Base-by-base conservation (phyloP, 2,797 vertebrate genomes). In the Perodicticus potto region DNA sequence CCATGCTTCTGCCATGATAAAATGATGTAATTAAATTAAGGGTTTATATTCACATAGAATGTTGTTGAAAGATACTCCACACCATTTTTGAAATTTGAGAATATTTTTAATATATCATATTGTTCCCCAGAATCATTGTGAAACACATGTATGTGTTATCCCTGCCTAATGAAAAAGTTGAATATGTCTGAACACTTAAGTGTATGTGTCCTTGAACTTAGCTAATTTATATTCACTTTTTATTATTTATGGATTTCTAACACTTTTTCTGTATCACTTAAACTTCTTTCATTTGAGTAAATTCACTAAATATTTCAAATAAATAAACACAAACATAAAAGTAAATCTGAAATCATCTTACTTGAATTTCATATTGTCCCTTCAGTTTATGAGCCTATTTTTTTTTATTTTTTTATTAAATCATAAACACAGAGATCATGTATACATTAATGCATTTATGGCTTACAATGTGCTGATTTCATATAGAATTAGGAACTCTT, bases 211-310 rank as follows among this genome's bases (percentile, higher is more conserved):
- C 96, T 74, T 98, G 96, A 93, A 98, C 78, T 93, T 97, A 96
- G 97, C 97, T 98, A 97, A 97, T 98, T 97, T 97, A 98, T 98
- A 95, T 97, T 97, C 97, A 97, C 97, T 98, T 94, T 96, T 98
- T 98, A 98, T 96, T 97, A 80, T 98, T 93, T 96, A 84, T 98
- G 97, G 89, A 98, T 98, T 98, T 98, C 98, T 98, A 98, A 98
- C 97, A 97, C 98, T 97, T 97, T 97, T 97, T 98, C 97, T 98
- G 97, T 98, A 97, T 98, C 97, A 93, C 96, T 98, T 98, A 98
- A 98, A 14, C 49, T 49, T 49, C 49, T 49, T 14, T 49, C 49
- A 49, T 49, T 16, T 49, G 13, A 49, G 49, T 49, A 49, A 49
- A 49, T 49, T 49, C 49, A 49, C 14, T 49, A 49, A 49, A 49